A percentile compares a stretch with the other conserved stretches of the same genome.
These are phyloP conservation scores for Scotopteryx bipunctaria DNA, from an alignment of 2,888 invertebrate genomes.

Conservation along the genomic window DNA sequence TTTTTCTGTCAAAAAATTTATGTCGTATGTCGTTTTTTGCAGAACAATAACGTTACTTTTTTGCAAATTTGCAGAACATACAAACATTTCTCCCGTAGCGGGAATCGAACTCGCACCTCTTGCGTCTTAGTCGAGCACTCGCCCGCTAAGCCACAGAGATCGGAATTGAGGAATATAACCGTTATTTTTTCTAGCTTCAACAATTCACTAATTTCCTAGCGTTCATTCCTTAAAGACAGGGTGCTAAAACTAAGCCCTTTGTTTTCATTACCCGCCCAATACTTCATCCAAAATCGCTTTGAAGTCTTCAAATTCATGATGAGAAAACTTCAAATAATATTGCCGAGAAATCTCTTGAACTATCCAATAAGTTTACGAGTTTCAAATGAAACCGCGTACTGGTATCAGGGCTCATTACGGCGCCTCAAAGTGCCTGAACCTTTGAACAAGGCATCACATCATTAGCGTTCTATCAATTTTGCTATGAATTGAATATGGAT, in stretches of 20 bases:
- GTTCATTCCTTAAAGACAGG: too few species aligned
- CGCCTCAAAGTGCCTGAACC: slow-evolving; percentile 42
- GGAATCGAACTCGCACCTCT: too few species aligned
- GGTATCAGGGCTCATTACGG: slow-evolving; percentile 46
- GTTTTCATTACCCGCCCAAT: slow-evolving; percentile 15
- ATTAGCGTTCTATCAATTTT: slow-evolving; percentile 22
- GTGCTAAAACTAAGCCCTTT: slow-evolving; percentile 1
- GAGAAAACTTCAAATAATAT: slow-evolving; percentile 43
- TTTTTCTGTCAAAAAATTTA: too few species aligned
- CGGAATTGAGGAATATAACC: too few species aligned
- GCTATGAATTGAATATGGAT: slow-evolving; percentile 4
- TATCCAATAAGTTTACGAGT: slow-evolving; percentile 50
- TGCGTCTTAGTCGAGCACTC: too few species aligned
- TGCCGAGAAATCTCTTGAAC: slow-evolving; percentile 44
- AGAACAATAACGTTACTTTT: too few species aligned
- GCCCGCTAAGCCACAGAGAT: too few species aligned
- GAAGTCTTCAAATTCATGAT: slow-evolving; percentile 38
- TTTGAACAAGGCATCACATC: slow-evolving; percentile 35
- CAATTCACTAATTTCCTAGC: too few species aligned
- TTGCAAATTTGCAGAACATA: too few species aligned
- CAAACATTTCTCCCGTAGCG: too few species aligned
- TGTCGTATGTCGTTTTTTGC: too few species aligned
- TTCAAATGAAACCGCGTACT: slow-evolving; percentile 46
- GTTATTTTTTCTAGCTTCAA: too few species aligned
- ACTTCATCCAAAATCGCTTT: slow-evolving; percentile 39